Evolutionary conservation across 2,888 invertebrate species (phyloP), one percentile per base, ranked within the genome.

Genomic region (Aricia artaxerxes): DNA sequence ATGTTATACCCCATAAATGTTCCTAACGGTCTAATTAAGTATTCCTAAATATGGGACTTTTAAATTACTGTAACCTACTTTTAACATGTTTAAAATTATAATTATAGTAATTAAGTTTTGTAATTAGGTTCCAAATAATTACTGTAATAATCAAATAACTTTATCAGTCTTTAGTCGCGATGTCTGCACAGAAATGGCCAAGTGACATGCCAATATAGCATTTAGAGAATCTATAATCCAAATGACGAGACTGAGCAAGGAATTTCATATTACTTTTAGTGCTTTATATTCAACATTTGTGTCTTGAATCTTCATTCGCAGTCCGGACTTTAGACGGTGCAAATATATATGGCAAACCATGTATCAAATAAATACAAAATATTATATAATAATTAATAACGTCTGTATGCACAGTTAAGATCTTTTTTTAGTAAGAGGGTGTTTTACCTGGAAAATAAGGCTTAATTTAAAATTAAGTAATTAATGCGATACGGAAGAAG

Each of bases 1-100:
- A 64, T 31, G n/a, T 31, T 31, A 64, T 31, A 31, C 24, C 61
- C 61, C 31, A 64, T 64, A 64, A 31, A 64, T 31, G 64, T 64
- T 9, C 64, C 64, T 64, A 64, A 64, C 64, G 64, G 64, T 64
- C 31, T 24, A 31, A 64, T 64, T 31, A 64, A 31, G 31, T 64
- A 31, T 64, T 31, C 64, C 64, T 64, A 64, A 64, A 64, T 31
- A 64, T 61, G 64, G 64, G 24, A 31, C 31, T 64, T 64, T 64
- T 64, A 31, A 64, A 64, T 64, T 64, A 64, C 24, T 31, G 24
- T 64, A 64, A 64, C 64, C 64, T 64, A 64, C 31, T 64, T 64
- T 31, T 7, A 64, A 64, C 64, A 64, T 64, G 64, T 64, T 64
- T 11, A 31, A 64, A 57, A 57, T 57, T 57, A 57, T 57, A 57